Base-by-base conservation (phyloP, 2,888 invertebrate species). In the Drosophila prostipennis region DNA sequence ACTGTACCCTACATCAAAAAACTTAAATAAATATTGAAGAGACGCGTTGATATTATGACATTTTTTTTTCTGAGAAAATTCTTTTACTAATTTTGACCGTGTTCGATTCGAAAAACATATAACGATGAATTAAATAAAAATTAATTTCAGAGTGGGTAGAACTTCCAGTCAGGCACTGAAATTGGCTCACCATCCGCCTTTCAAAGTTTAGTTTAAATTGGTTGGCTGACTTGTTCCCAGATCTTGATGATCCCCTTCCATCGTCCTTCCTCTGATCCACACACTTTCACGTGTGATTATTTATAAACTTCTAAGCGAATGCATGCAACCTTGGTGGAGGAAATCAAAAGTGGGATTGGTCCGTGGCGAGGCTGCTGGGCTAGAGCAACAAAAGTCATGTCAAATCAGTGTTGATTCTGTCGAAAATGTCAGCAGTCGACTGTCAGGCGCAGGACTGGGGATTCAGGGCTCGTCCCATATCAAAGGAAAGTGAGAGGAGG, bases 351-450 rank as follows among this genome's bases (percentile, higher is more conserved):
- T 55, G 64, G 65, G 49, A 55, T 81, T 80, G 81, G 67, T 74
- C 59, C 64, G 16, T 43, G 45, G 42, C 26, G 19, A 36, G 29
- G 69, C 76, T 72, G 87, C 83, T 80, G 80, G 75, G 74, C 60
- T 55, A 67, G 71, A 70, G 81, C 81, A 77, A 80, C 87, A 79
- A 84, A 83, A 83, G 83, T 83, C 87, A 81, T 84, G 84, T 84
- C 84, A 87, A 87, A 83, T 87, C 83, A 87, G 84, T 87, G 87
- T 79, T 84, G 87, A 83, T 83, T 86, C 87, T 80, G 78, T 87
- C 84, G 83, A 83, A 83, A 83, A 87, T 86, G 84, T 83, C 81
- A 86, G 87, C 83, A 78, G 84, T 84, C 76, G 77, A 74, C 69
- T 53, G 65, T 36, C 65, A 48, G 53, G 71, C 36, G 32, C 29